Base-by-base conservation (phyloP, 1,140 invertebrate species). In the Pseudobourletiella spinata region DNA sequence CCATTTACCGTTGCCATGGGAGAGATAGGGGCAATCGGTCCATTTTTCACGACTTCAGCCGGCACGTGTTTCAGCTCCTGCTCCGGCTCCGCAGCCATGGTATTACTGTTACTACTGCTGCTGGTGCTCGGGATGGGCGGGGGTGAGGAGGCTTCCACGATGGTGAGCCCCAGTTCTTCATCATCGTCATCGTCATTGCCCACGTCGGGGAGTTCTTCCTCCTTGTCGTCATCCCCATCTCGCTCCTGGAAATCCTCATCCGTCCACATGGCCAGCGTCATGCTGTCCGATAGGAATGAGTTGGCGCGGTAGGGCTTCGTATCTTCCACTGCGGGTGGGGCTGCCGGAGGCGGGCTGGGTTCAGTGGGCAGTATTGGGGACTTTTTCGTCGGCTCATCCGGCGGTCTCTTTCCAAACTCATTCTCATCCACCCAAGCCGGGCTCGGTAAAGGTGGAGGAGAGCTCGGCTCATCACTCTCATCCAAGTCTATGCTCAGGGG, bases 401-500 rank as follows among this genome's bases (percentile, higher is more conserved):
- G 8, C n/a, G 8, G 8, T n/a, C 8, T 8, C 8, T 11, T 39
- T 39, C 8, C n/a, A 11, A 39, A 8, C n/a, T 39, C 32, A 8
- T 39, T n/a, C 32, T 39, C 32, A n/a, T 39, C 32, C 32, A 11
- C n/a, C 8, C 32, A n/a, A 39, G 22, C 58, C 8, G 57, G 61
- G 26, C 65, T 56, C 14, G 70, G 65, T 55, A 71, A 68, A 24
- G 70, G 71, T 26, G 72, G 71, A 28, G 64, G 71, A 52, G 68
- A 70, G 63, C 69, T 71, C 46, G 63, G 50, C 18, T 18, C 50
- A 6, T 18, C 22, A 30, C 24, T 30, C 51, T 42, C n/a, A 20
- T n/a, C 16, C 24, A 22, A 16, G 16, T 28, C 16, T 24, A 29
- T 16, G 60, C 51, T 57, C 35, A 51, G 16, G 16, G 20, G 32